A percentile compares a stretch with the other conserved stretches of the same genome.
Conservation (phyloP, 2,888 invertebrate species). For the Dynastes maya region DNA sequence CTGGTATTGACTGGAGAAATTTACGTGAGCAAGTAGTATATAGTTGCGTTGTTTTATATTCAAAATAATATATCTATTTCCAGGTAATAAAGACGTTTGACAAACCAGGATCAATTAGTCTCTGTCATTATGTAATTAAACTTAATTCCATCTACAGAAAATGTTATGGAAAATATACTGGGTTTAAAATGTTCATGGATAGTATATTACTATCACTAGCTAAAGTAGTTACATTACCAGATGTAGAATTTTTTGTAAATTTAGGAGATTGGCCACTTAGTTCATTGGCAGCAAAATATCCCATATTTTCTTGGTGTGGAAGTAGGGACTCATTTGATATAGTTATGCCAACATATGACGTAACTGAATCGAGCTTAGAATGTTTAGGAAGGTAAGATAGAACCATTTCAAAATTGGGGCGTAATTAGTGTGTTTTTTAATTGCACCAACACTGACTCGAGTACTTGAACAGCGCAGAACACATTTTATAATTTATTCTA, state of each 20-base stretch:
- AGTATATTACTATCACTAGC: slow-evolving; percentile 86
- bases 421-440: no score
- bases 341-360: slow-evolving; percentile 95
- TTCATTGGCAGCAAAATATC: slow-evolving; percentile 73
- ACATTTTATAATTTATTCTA: no score
- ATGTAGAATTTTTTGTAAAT: slow-evolving; percentile 92
- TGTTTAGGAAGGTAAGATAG: slow-evolving; percentile 89
- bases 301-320: slow-evolving; percentile 98
- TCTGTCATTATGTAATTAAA: slow-evolving; percentile 92
- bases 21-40: slow-evolving; percentile 70
- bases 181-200: slow-evolving; percentile 97
- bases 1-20: slow-evolving; percentile 79
- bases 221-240: slow-evolving; percentile 86
- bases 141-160: slow-evolving; percentile 87
- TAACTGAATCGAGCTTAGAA: slow-evolving; percentile 93
- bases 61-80: slow-evolving; percentile 53
- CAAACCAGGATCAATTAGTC: slow-evolving; percentile 85
- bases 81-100: slow-evolving; percentile 78
- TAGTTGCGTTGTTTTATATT: slow-evolving; percentile 10
- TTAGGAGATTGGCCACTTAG: slow-evolving; percentile 97
- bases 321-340: slow-evolving; percentile 90
- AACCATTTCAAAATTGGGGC: background rate
- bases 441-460: no score
- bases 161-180: slow-evolving; percentile 95
- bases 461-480: no score